Conservation (phyloP, 2,797 vertebrate species). For the Peromyscus nudipes region DNA sequence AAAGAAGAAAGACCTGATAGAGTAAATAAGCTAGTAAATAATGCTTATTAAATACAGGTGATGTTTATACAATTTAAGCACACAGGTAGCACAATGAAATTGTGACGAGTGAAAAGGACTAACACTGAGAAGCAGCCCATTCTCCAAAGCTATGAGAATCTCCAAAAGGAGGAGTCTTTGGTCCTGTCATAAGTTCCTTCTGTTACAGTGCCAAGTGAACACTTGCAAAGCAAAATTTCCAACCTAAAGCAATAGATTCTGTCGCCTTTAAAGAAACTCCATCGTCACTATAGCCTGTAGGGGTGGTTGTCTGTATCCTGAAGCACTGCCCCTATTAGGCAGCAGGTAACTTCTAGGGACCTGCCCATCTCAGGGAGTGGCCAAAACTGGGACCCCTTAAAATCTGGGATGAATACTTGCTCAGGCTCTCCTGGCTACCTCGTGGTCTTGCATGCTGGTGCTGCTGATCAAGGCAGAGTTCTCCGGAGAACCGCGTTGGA, state of each 20-base stretch:
- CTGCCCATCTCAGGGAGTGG: no score
- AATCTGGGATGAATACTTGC: no score
- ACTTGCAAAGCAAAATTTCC: not conserved
- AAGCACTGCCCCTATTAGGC: no score
- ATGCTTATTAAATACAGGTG: not conserved
- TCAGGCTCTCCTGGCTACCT: no score
- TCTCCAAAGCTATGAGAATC: not conserved
- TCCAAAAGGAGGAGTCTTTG: not conserved
- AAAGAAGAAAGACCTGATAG: not conserved
- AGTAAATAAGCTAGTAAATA: not conserved
- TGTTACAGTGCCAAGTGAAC: not conserved
- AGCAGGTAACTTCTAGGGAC: no score
- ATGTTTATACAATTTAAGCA: not conserved
- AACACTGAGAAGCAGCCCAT: not conserved
- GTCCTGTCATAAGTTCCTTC: not conserved
- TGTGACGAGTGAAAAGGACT: not conserved
- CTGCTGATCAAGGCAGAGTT: no score
- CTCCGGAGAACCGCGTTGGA: no score
- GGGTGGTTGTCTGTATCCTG: no score
- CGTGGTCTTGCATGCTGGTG: no score
- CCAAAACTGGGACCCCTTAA: no score
- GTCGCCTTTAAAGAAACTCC: not conserved
- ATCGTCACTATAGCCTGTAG: not conserved
- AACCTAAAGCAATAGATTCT: constrained; percentile 13
- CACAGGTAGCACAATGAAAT: not conserved